phyloP scores from a whole-genome alignment of 2,113 vertebrate genomes.

The Theristicus caerulescens region DNA sequence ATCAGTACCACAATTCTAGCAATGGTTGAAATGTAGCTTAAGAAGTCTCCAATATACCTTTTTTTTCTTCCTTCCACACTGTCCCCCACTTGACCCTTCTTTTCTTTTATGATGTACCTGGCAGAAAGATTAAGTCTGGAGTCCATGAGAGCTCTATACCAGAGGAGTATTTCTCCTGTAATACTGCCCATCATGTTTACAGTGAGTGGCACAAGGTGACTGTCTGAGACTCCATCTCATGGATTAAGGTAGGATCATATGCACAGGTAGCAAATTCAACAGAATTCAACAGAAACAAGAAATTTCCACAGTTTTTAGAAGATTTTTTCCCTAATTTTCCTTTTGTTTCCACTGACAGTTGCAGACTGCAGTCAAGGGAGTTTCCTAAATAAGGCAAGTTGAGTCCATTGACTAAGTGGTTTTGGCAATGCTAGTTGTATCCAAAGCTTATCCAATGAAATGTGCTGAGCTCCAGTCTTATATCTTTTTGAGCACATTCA shows the following conservation, averaged over 20 bases:
- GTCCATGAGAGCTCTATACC: neutral
- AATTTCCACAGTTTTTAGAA: neutral
- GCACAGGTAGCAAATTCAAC: neutral
- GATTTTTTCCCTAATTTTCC: neutral
- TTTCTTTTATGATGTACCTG: neutral
- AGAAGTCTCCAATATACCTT: neutral
- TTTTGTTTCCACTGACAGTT: neutral
- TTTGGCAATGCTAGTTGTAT: neutral
- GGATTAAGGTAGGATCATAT: neutral
- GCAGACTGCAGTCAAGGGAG: neutral
- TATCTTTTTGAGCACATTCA: neutral
- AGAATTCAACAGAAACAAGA: neutral
- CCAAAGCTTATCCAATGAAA: neutral
- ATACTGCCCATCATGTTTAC: neutral
- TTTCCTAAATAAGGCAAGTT: neutral
- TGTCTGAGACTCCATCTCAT: neutral
- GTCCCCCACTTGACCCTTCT: neutral
- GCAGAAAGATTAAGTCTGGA: neutral
- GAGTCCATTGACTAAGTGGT: neutral
- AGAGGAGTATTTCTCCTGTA: neutral
- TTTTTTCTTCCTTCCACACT: neutral
- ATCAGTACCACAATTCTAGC: neutral
- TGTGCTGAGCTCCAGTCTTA: neutral
- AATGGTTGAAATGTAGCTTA: neutral
- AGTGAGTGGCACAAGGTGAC: neutral